phyloP scores from a whole-genome alignment of 1,140 invertebrate genomes.

The Paralvinella palmiformis region DNA sequence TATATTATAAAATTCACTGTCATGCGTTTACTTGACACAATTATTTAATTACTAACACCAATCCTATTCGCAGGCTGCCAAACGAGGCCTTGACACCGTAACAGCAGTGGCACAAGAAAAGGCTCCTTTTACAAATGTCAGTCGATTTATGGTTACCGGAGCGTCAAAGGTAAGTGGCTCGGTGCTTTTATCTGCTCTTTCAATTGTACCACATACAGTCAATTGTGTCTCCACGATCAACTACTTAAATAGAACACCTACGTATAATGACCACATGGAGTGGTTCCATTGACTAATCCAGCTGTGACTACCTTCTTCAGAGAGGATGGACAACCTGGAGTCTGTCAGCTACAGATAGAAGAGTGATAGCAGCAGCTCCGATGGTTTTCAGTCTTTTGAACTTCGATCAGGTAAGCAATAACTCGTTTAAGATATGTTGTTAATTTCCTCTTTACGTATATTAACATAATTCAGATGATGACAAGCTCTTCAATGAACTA shows the following conservation, averaged over 20 bases:
- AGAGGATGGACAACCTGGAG: conserved; percentile 46
- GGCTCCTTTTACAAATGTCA: conserved; percentile 15
- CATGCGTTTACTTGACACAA: conserved; percentile 7
- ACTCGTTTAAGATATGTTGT: too few species aligned
- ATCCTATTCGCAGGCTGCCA: conserved; percentile 28
- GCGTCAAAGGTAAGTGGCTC: conserved; percentile 34
- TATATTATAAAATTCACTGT: too few species aligned
- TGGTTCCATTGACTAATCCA: too few species aligned
- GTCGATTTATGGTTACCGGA: conserved; percentile 35
- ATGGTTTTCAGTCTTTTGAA: conserved; percentile 43
- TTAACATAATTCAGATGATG: too few species aligned
- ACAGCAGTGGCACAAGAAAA: conserved; percentile 24
- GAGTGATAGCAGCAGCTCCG: conserved; percentile 38
- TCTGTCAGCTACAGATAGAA: conserved; percentile 36
- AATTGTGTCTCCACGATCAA: too few species aligned
- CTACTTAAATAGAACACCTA: too few species aligned
- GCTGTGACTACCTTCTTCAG: too few species aligned
- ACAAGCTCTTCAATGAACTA: too few species aligned
- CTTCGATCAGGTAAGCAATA: conserved; percentile 29
- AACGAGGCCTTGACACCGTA: conserved; percentile 36
- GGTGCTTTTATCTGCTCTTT: neutral
- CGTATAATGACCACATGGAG: too few species aligned
- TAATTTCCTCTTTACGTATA: too few species aligned
- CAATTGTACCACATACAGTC: neutral
- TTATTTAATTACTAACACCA: neutral